These are phyloP conservation scores for Coluber constrictor DNA, from an alignment of 2,797 vertebrate genomes.

Conservation along the genomic window DNA sequence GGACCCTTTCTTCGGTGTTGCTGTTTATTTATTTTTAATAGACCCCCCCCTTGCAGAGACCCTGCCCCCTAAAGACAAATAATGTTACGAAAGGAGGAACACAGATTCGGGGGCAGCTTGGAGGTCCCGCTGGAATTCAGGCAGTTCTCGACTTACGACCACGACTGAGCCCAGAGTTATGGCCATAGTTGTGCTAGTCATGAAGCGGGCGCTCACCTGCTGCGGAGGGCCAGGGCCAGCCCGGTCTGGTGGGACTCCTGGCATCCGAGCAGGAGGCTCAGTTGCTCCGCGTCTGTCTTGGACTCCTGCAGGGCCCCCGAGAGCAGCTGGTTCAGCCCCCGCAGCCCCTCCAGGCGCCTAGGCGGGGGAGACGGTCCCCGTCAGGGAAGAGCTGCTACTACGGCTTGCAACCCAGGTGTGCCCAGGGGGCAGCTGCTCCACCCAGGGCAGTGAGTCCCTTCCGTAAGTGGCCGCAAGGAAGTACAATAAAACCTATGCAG, in stretches of 20 bases:
- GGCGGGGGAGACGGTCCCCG: not conserved
- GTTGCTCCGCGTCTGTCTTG: slow-evolving; percentile 78
- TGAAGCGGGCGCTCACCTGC: slow-evolving; percentile 72
- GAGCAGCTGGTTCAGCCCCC: slow-evolving; percentile 81
- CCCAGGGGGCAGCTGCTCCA: no score
- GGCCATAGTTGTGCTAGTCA: no score
- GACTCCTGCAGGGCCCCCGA: slow-evolving; percentile 75
- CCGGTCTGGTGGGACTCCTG: slow-evolving; percentile 81
- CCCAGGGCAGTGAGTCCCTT: not conserved
- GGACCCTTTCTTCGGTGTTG: fast-evolving
- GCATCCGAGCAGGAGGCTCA: slow-evolving; percentile 75
- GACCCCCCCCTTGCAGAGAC: not conserved
- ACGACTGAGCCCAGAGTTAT: no score
- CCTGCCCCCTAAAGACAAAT: not conserved
- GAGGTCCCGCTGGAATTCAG: not conserved
- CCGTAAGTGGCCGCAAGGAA: not conserved
- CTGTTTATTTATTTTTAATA: not conserved
- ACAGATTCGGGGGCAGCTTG: not conserved
- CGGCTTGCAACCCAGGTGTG: not conserved
- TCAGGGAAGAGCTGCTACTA: not conserved
- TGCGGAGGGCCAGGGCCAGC: slow-evolving; percentile 78
- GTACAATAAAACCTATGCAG: not conserved
- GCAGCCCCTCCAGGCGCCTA: slow-evolving; percentile 80
- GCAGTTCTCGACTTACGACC: no score
- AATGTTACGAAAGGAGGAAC: not conserved